Evolutionary conservation across 2,797 vertebrate species (phyloP).

Genomic region (Sitta carolinensis): DNA sequence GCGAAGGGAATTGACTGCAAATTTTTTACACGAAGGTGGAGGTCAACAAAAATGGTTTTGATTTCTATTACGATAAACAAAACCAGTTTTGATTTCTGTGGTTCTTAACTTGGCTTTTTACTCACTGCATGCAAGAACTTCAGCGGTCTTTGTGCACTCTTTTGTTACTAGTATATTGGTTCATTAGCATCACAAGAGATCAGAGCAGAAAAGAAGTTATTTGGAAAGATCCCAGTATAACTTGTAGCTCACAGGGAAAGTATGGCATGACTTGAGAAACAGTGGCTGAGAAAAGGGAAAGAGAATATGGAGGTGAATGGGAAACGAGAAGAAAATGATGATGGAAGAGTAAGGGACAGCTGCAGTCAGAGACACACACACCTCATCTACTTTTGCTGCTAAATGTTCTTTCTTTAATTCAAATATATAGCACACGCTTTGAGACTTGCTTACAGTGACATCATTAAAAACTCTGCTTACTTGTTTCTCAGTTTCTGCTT

Average conservation of each 20-base stretch:
- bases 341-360: not conserved
- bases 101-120: not conserved
- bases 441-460: not conserved
- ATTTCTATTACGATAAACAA: not conserved
- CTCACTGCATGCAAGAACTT: not conserved
- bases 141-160: not conserved
- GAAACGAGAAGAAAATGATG: not conserved
- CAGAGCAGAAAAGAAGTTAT: not conserved
- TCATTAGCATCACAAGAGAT: not conserved
- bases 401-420: not conserved
- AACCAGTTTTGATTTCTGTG: not conserved
- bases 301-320: not conserved
- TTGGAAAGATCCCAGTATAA: not conserved
- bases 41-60: not conserved
- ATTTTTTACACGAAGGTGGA: not conserved
- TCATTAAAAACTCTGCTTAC: not conserved
- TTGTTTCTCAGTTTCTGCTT: not conserved
- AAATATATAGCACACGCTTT: not conserved
- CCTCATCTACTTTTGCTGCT: not conserved
- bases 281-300: not conserved
- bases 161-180: not conserved
- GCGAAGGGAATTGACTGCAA: not conserved
- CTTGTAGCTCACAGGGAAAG: not conserved
- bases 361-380: not conserved
- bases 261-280: not conserved